phyloP scores from a whole-genome alignment of 2,888 invertebrate genomes.

The Athalia circularis region DNA sequence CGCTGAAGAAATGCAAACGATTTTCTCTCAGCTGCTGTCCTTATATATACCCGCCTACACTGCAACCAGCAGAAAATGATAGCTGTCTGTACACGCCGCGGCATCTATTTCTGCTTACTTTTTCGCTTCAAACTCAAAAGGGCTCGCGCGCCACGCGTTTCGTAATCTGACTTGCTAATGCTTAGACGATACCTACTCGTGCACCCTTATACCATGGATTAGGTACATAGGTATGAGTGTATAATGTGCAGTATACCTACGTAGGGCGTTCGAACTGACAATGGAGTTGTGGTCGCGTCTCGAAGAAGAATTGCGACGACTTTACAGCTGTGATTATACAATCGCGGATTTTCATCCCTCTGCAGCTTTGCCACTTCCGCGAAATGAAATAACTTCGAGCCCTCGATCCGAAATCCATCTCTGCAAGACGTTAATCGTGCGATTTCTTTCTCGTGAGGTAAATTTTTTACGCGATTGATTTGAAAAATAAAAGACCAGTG shows the following conservation, averaged over 20 bases:
- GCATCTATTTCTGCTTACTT: slow-evolving; percentile 42
- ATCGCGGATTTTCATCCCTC: slow-evolving; percentile 20
- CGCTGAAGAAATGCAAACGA: slow-evolving; percentile 10
- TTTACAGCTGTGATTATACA: slow-evolving; percentile 30
- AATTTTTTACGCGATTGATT: no score
- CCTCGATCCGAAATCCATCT: not conserved
- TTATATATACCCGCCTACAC: not conserved
- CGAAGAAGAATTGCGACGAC: slow-evolving; percentile 11
- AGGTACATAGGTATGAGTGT: no score
- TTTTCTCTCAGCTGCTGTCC: not conserved
- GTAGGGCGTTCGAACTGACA: no score
- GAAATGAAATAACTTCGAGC: not conserved
- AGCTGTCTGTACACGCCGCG: not conserved
- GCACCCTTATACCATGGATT: not conserved
- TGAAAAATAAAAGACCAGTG: no score
- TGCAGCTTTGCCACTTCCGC: not conserved
- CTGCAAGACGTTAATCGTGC: not conserved
- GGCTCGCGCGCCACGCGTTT: slow-evolving; percentile 50
- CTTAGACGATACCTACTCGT: slow-evolving; percentile 59
- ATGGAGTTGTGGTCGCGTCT: not conserved
- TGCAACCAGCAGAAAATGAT: slow-evolving; percentile 37
- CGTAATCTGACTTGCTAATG: slow-evolving; percentile 68
- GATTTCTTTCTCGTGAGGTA: no score
- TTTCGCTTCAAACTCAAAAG: slow-evolving; percentile 50
- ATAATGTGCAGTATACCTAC: no score